These are phyloP conservation scores for Axinella damicornis DNA, from an alignment of 37 sponge, comb jelly and placozoan species.

Conservation along the genomic window DNA sequence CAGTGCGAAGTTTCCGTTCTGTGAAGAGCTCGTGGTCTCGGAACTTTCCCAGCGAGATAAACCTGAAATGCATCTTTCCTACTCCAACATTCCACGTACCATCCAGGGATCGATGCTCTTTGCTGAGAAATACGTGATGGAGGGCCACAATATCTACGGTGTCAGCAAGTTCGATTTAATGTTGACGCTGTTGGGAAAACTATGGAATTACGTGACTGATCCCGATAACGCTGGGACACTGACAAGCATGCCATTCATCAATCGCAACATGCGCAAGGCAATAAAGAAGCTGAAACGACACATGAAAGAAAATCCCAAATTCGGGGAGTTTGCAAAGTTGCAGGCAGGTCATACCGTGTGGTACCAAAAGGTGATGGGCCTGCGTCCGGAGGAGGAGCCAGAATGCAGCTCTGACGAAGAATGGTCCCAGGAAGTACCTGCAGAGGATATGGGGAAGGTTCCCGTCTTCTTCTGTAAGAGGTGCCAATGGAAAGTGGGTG, in stretches of 20 bases:
- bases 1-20: background rate
- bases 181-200: background rate
- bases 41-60: background rate
- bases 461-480: background rate
- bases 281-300: slow-evolving; percentile 6
- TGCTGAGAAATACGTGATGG: background rate
- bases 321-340: background rate
- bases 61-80: background rate
- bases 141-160: background rate
- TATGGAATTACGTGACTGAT: background rate
- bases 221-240: background rate
- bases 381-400: background rate
- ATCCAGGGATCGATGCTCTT: background rate
- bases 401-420: slow-evolving; percentile 9
- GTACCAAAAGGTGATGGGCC: background rate
- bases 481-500: background rate
- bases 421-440: background rate
- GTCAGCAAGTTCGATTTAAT: background rate
- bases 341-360: slow-evolving; percentile 2
- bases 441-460: background rate
- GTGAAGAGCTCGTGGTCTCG: background rate
- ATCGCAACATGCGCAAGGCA: background rate
- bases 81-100: background rate
- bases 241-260: background rate
- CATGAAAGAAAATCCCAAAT: background rate